Evolutionary conservation across 2,888 invertebrate genomes (phyloP).

Genomic region (Drosophila quasianomalipes): DNA sequence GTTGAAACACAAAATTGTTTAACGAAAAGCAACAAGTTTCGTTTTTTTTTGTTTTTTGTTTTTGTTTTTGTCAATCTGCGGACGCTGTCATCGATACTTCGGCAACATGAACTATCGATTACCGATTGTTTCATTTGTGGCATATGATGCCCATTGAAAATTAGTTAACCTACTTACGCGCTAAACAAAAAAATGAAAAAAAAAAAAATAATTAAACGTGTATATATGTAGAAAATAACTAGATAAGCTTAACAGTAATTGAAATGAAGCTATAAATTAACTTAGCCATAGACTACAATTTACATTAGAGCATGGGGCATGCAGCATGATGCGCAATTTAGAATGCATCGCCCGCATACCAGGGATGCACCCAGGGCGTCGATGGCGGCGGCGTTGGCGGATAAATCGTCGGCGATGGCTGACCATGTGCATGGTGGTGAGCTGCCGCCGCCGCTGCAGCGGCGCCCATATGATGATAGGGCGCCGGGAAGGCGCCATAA

Average conservation of each 20-base stretch:
- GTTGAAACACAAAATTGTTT: conserved; percentile 30
- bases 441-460: conserved; percentile 47
- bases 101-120: conserved; percentile 33
- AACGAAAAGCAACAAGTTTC: conserved; percentile 22
- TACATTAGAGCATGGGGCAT: conserved; percentile 32
- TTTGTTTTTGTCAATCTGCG: conserved; percentile 16
- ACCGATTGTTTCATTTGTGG: conserved; percentile 34
- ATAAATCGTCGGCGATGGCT: conserved; percentile 86
- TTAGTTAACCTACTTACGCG: conserved; percentile 73
- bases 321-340: conserved; percentile 39
- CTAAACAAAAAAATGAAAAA: conserved; percentile 41
- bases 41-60: conserved; percentile 6
- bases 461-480: conserved; percentile 67
- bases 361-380: conserved; percentile 86
- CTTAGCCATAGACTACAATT: conserved; percentile 43
- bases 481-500: conserved; percentile 71
- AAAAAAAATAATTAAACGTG: conserved; percentile 10
- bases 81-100: conserved; percentile 38
- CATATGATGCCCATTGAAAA: conserved; percentile 68
- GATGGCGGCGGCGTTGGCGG: conserved; percentile 86
- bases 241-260: neutral
- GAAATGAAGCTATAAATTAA: conserved; percentile 39
- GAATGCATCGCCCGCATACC: conserved; percentile 85
- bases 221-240: conserved; percentile 1
- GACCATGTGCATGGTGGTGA: conserved; percentile 79